Conservation (phyloP, 2,888 invertebrate species). For the Ectemnius cavifrons region DNA sequence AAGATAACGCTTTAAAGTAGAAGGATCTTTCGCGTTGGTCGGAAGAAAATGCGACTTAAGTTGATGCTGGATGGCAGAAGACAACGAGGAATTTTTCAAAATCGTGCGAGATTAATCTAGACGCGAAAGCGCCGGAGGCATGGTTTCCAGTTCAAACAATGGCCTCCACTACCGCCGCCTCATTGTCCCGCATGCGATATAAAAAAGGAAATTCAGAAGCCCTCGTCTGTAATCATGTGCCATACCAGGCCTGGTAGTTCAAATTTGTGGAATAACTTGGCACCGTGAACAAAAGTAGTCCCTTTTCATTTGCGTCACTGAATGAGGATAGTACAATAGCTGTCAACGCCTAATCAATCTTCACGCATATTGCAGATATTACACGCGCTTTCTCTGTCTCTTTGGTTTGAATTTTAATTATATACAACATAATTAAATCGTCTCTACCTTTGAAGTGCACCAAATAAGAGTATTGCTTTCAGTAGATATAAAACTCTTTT, state of each 20-base stretch:
- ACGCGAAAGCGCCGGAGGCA: conserved; percentile 52
- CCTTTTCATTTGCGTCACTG: conserved; percentile 38
- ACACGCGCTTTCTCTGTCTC: too few relatives aligned
- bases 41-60: conserved; percentile 27
- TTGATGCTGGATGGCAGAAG: conserved; percentile 5
- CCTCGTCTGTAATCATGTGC: conserved; percentile 60
- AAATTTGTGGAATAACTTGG: conserved; percentile 60
- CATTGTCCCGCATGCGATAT: conserved; percentile 61
- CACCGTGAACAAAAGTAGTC: conserved; percentile 52
- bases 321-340: too few relatives aligned
- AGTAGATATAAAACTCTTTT: too few relatives aligned
- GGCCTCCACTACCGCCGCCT: conserved; percentile 38
- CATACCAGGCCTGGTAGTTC: conserved; percentile 47
- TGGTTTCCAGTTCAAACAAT: conserved; percentile 64
- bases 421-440: too few relatives aligned
- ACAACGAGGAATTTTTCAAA: conserved; percentile 34
- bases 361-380: too few relatives aligned
- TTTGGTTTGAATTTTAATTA: too few relatives aligned
- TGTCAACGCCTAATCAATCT: too few relatives aligned
- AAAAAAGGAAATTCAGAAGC: conserved; percentile 54
- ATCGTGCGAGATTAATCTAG: conserved; percentile 55
- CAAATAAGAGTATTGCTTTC: too few relatives aligned
- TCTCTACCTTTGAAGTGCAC: too few relatives aligned
- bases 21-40: conserved; percentile 47
- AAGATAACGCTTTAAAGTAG: not conserved